Conservation (phyloP, 2,113 vertebrate genomes). For the Alligator sinensis region DNA sequence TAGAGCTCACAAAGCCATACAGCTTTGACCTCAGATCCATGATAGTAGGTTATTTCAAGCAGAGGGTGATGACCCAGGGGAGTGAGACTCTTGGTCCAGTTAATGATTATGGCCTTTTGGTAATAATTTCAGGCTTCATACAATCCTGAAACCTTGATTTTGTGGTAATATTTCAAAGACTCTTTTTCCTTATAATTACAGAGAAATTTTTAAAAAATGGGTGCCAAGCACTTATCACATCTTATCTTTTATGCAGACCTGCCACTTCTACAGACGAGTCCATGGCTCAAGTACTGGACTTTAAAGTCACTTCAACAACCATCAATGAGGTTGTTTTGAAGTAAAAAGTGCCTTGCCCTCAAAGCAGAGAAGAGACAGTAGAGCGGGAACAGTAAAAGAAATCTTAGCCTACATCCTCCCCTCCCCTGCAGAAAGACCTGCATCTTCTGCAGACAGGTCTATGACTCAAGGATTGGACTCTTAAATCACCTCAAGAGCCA, state of each 20-base stretch:
- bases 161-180: not conserved
- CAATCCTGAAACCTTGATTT: not conserved
- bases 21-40: not conserved
- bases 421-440: too few relatives aligned
- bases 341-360: too few relatives aligned
- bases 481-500: too few relatives aligned
- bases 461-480: too few relatives aligned
- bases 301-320: too few relatives aligned
- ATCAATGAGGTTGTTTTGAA: too few relatives aligned
- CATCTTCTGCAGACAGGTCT: too few relatives aligned
- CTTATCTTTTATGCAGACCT: not conserved
- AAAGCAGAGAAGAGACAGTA: too few relatives aligned
- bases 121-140: not conserved
- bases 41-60: not conserved
- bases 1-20: not conserved
- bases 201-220: not conserved
- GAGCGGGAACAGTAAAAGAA: too few relatives aligned
- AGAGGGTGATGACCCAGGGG: not conserved
- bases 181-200: not conserved
- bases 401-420: too few relatives aligned
- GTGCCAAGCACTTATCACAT: not conserved
- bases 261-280: too few relatives aligned
- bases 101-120: constrained; percentile 23
- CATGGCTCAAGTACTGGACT: too few relatives aligned
- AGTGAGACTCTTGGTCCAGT: fast-evolving